phyloP scores from a whole-genome alignment of 2,113 vertebrate genomes.

The Myotis lucifugus region DNA sequence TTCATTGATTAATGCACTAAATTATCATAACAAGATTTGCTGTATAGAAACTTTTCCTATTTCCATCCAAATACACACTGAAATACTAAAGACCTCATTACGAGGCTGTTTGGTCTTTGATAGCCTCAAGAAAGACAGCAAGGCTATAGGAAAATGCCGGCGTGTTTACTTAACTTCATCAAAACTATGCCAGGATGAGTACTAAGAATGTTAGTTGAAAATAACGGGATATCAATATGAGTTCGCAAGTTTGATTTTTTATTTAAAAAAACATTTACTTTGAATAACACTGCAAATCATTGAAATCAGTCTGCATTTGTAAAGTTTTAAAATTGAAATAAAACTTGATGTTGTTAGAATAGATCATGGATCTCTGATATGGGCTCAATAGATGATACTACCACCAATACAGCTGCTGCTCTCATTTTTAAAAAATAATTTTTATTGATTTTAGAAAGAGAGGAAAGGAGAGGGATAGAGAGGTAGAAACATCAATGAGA shows the following conservation, averaged over 20 bases:
- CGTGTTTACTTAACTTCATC: slow-evolving; percentile 23
- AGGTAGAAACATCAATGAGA: too few species aligned
- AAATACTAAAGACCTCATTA: slow-evolving; percentile 16
- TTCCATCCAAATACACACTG: background rate
- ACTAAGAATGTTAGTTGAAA: slow-evolving; percentile 39
- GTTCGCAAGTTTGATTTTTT: background rate
- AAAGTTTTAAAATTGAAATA: slow-evolving; percentile 32
- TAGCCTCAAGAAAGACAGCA: background rate
- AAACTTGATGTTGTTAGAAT: background rate
- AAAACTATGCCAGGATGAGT: background rate
- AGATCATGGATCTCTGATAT: background rate
- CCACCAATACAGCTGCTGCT: background rate
- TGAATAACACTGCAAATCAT: slow-evolving; percentile 5
- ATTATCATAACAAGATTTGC: slow-evolving; percentile 13
- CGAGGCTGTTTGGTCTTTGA: background rate
- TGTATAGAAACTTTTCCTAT: background rate
- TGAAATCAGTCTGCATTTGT: background rate
- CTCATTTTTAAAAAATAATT: background rate
- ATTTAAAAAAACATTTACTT: background rate
- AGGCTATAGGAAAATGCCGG: background rate
- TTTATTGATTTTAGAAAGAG: too few species aligned
- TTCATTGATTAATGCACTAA: background rate
- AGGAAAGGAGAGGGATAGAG: too few species aligned
- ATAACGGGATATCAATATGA: background rate
- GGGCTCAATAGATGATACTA: background rate